These are phyloP conservation scores for Oreochromis tanganicae DNA, from an alignment of 2,113 vertebrate genomes.

Conservation along the genomic window DNA sequence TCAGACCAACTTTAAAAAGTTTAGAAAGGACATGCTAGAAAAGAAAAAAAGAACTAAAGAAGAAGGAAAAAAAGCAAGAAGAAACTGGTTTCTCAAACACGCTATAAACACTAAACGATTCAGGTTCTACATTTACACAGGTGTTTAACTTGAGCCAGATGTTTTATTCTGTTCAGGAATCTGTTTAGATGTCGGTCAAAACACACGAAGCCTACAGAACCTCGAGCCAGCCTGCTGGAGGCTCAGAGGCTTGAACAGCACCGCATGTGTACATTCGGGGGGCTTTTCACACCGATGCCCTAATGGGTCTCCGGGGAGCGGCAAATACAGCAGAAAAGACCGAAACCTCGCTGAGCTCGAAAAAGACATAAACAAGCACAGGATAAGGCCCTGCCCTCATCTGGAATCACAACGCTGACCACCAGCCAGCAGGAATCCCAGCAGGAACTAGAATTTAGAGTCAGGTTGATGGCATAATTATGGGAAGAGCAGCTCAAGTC, in stretches of 20 bases:
- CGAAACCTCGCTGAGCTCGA: conserved; percentile 50
- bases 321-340: conserved; percentile 70
- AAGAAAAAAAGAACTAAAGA: background rate
- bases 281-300: conserved; percentile 66
- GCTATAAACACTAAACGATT: background rate
- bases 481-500: background rate
- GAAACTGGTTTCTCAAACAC: background rate
- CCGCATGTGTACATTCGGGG: conserved; percentile 51
- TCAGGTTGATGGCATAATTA: background rate
- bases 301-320: conserved; percentile 68
- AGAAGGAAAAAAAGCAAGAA: background rate
- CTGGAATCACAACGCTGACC: conserved; percentile 7
- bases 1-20: conserved; percentile 10
- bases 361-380: conserved; percentile 42
- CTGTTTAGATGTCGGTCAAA: background rate
- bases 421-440: background rate
- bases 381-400: conserved; percentile 8
- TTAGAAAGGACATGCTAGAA: background rate
- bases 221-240: background rate
- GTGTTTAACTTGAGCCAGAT: background rate
- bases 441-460: background rate
- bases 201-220: background rate
- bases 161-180: background rate
- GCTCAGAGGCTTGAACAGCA: conserved; percentile 48
- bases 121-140: background rate